A percentile compares a stretch with the other conserved stretches of the same genome.
These are phyloP conservation scores for Carollia perspicillata DNA, from an alignment of 2,113 vertebrate genomes.

Conservation along the genomic window DNA sequence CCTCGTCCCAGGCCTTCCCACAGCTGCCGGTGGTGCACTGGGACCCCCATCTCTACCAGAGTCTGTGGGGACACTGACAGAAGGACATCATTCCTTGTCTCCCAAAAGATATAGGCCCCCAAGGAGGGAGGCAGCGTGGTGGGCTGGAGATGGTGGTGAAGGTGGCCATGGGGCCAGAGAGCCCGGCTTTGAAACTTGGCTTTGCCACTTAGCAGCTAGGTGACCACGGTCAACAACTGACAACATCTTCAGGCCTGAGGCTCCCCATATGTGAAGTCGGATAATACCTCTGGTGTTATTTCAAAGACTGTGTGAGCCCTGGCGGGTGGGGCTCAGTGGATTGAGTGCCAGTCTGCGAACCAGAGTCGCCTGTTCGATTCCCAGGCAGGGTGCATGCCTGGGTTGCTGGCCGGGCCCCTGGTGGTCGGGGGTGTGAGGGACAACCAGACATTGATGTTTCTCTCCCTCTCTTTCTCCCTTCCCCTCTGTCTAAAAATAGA, in stretches of 20 bases:
- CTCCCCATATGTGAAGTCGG: neutral
- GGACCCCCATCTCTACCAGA: neutral
- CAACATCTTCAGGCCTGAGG: neutral
- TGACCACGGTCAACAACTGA: neutral
- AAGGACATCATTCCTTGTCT: neutral
- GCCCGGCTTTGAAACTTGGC: neutral
- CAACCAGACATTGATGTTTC: no score
- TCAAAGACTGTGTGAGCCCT: neutral
- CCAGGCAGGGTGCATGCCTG: no score
- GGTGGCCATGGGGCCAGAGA: neutral
- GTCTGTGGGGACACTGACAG: neutral
- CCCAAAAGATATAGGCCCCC: neutral
- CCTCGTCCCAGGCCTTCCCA: neutral
- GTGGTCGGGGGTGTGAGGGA: no score
- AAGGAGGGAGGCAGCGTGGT: neutral
- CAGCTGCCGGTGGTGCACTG: neutral
- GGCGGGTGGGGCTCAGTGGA: no score
- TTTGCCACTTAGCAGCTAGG: neutral
- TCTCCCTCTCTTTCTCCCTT: no score
- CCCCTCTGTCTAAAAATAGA: no score
- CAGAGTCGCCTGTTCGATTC: no score
- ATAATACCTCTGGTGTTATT: neutral
- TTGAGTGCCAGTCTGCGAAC: no score
- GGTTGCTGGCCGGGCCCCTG: no score
- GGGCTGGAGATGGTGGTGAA: neutral